phyloP scores from a whole-genome alignment of 2,797 vertebrate species.

The Pristis pectinata region DNA sequence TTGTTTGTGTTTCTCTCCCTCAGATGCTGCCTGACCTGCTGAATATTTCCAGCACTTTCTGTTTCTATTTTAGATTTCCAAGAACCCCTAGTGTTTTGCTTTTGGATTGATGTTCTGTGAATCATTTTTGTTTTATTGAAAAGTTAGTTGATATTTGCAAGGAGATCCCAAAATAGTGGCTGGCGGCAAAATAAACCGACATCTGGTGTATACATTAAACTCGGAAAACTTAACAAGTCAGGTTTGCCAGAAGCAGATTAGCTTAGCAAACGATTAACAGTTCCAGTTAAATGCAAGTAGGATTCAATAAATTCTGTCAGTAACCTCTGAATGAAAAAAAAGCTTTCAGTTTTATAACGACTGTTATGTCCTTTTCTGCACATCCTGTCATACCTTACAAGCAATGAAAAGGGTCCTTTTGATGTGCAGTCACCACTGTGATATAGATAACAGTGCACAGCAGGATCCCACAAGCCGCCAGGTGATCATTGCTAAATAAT shows the following conservation, averaged over 20 bases:
- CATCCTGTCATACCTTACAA: too few species aligned
- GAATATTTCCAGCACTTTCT: too few species aligned
- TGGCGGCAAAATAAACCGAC: neutral
- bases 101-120: neutral
- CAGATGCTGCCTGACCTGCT: too few species aligned
- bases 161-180: neutral
- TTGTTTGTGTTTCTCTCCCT: too few species aligned
- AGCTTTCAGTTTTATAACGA: neutral
- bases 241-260: conserved; percentile 10
- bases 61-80: too few species aligned
- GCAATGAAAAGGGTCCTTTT: too few species aligned
- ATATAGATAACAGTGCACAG: too few species aligned
- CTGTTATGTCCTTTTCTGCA: too few species aligned
- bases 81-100: neutral
- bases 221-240: neutral
- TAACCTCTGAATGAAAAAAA: neutral
- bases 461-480: too few species aligned
- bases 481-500: too few species aligned
- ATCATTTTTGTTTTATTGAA: neutral
- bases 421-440: too few species aligned
- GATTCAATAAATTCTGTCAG: neutral
- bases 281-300: neutral
- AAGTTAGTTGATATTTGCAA: neutral
- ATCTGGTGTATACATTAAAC: neutral
- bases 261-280: neutral